Conservation (phyloP, 2,888 invertebrate genomes). For the Hedychridium roseum region DNA sequence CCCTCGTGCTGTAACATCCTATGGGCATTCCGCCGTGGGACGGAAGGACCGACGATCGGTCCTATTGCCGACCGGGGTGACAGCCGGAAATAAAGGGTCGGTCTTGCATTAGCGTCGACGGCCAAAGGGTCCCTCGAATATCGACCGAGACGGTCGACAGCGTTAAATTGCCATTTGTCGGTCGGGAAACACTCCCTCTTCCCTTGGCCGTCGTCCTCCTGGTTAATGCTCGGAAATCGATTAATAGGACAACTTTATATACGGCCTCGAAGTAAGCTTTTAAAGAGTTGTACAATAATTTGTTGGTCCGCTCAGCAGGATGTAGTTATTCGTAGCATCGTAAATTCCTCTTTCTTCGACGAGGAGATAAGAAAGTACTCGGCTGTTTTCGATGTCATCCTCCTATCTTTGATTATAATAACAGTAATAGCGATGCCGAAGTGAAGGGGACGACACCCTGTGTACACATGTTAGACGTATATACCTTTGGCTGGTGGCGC, state of each 20-base stretch:
- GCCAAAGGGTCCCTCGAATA: conserved; percentile 50
- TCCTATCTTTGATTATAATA: too few relatives aligned
- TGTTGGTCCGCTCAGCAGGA: too few relatives aligned
- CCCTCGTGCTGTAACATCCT: neutral
- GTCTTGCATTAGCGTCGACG: conserved; percentile 45
- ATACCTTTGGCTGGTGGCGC: too few relatives aligned
- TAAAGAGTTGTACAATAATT: too few relatives aligned
- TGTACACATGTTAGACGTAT: too few relatives aligned
- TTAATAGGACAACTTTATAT: neutral
- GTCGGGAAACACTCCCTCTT: conserved; percentile 40
- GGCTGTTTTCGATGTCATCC: too few relatives aligned
- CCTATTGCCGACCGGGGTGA: conserved; percentile 45
- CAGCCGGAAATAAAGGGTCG: conserved; percentile 57
- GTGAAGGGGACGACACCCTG: neutral
- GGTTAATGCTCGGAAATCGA: conserved; percentile 31
- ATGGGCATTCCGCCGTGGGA: conserved; percentile 12
- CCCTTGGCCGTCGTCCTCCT: too few relatives aligned
- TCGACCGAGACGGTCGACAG: conserved; percentile 47
- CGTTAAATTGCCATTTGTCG: conserved; percentile 56
- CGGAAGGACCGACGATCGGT: conserved; percentile 28
- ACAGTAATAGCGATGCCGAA: too few relatives aligned
- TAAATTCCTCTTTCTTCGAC: too few relatives aligned
- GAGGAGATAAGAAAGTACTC: neutral
- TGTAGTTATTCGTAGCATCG: too few relatives aligned
- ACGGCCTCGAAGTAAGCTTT: neutral